Evolutionary conservation across 2,113 vertebrate species (phyloP).

Genomic region (Eidolon helvum): DNA sequence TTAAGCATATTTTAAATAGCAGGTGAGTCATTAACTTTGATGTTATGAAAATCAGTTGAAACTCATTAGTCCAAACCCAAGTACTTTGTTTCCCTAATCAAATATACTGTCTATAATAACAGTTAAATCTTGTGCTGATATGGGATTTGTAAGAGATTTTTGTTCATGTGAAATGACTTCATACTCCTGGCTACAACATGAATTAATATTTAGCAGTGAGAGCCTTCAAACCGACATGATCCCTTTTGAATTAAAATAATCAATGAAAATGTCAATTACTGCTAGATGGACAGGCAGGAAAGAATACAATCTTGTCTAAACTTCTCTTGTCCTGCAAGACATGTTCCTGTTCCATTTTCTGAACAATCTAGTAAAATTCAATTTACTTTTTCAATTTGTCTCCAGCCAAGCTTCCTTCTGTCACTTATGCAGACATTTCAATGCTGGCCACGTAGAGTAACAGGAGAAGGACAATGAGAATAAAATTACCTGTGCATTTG

Average conservation of each 20-base stretch:
- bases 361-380: constrained; percentile 66
- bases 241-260: not conserved
- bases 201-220: not conserved
- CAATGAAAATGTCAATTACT: constrained; percentile 24
- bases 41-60: not conserved
- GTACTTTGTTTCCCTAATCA: not conserved
- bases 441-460: not conserved
- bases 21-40: not conserved
- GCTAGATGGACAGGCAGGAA: constrained; percentile 38
- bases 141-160: not conserved
- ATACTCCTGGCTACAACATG: not conserved
- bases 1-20: not conserved
- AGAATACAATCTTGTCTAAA: not conserved
- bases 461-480: constrained; percentile 9
- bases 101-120: not conserved
- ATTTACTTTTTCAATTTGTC: constrained; percentile 70
- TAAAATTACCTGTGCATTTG: constrained; percentile 93
- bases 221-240: not conserved
- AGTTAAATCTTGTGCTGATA: not conserved
- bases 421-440: not conserved
- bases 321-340: constrained; percentile 19
- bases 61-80: not conserved
- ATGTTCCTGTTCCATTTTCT: constrained; percentile 56
- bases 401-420: constrained; percentile 60
- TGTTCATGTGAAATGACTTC: not conserved